A percentile compares a stretch with the other conserved stretches of the same genome.
These are phyloP conservation scores for Heliconius charithonia DNA, from an alignment of 2,888 invertebrate genomes.

Conservation along the genomic window DNA sequence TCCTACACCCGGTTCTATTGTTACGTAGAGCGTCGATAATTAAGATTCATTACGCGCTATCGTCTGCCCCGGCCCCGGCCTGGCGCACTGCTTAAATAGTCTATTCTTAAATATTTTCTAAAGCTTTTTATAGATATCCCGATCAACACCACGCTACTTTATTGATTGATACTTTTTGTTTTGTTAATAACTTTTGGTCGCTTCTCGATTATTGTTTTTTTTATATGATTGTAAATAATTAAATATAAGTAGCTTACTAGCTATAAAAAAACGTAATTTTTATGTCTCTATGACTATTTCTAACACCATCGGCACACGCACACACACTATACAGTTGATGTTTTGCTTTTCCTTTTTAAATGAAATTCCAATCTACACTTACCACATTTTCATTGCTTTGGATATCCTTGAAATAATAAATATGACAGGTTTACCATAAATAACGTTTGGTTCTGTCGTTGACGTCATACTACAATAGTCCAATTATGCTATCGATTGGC, in stretches of 20 bases:
- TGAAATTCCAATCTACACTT: not conserved
- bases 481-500: slow-evolving; percentile 38
- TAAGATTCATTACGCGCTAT: slow-evolving; percentile 39
- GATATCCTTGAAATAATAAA: slow-evolving; percentile 9
- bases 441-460: slow-evolving; percentile 9
- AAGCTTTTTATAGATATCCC: slow-evolving; percentile 24
- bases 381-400: not conserved
- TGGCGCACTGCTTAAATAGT: slow-evolving; percentile 35
- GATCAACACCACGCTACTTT: slow-evolving; percentile 2
- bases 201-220: not conserved
- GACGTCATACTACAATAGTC: slow-evolving; percentile 28
- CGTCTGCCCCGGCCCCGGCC: slow-evolving; percentile 29
- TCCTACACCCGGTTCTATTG: slow-evolving; percentile 35
- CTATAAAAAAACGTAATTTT: not conserved
- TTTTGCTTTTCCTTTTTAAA: not conserved
- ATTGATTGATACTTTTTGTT: slow-evolving; percentile 6
- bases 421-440: slow-evolving; percentile 17
- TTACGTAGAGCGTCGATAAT: slow-evolving; percentile 35
- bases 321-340: too few species aligned
- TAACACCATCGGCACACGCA: too few species aligned
- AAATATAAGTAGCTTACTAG: too few species aligned
- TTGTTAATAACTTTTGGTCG: slow-evolving; percentile 5
- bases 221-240: not conserved
- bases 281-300: not conserved
- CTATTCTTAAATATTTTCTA: slow-evolving; percentile 33